phyloP scores from a whole-genome alignment of 2,797 vertebrate species.

The Siniperca obscura region DNA sequence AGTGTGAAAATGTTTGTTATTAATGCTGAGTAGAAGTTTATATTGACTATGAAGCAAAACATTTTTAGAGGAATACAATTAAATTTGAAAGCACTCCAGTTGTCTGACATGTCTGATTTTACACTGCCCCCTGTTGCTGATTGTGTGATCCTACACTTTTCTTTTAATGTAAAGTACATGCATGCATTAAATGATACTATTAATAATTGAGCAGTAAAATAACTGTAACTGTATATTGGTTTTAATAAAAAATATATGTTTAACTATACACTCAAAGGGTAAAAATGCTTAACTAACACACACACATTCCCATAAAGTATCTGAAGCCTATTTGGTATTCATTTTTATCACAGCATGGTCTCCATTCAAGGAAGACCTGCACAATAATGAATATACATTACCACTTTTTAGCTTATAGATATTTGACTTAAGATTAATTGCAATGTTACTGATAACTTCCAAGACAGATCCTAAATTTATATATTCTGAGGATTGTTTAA shows the following conservation, averaged over 20 bases:
- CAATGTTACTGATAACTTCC: background rate
- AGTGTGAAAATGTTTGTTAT: slow-evolving; percentile 70
- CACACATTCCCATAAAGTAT: background rate
- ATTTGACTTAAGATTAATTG: background rate
- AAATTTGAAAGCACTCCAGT: slow-evolving; percentile 62
- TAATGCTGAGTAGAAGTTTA: slow-evolving; percentile 59
- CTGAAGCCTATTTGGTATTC: background rate
- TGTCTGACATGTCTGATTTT: slow-evolving; percentile 73
- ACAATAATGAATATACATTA: background rate
- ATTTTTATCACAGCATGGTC: slow-evolving; percentile 4
- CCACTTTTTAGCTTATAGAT: background rate
- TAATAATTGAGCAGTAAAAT: slow-evolving; percentile 12
- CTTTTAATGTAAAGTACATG: slow-evolving; percentile 5
- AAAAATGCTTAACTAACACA: slow-evolving; percentile 4
- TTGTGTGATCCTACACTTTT: slow-evolving; percentile 40
- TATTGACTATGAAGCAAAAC: slow-evolving; percentile 51
- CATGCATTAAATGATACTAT: slow-evolving; percentile 18
- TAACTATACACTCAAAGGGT: background rate
- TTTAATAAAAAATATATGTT: slow-evolving; percentile 19
- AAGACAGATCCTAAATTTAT: background rate
- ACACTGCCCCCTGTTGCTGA: slow-evolving; percentile 71
- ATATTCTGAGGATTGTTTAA: background rate
- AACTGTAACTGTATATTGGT: slow-evolving; percentile 10
- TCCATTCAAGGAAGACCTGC: background rate
- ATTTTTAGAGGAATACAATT: slow-evolving; percentile 79